Base-by-base conservation (phyloP, 2,113 vertebrate species). In the Ovibos moschatus region DNA sequence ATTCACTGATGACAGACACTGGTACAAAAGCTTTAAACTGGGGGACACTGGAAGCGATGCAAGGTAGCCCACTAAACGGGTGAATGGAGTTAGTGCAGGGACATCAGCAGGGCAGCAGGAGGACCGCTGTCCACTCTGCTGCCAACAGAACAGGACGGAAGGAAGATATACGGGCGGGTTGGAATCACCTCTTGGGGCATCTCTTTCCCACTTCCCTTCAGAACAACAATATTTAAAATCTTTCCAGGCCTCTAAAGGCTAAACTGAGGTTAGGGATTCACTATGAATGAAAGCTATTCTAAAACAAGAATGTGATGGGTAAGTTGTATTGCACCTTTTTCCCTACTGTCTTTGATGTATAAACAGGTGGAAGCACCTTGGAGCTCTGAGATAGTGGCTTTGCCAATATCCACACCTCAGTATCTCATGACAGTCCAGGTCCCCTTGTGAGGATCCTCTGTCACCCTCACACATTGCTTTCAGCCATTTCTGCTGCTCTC, bases 1-100 rank as follows among this genome's bases (percentile, higher is more conserved):
- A 90, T 21, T n/a, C 47, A 15, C 3, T 89, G 23, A 6, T 14
- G n/a, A n/a, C 45, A 50, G 45, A 23, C 45, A 28, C 40, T 40
- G 55, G 28, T 1, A n/a, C 8, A 55, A 2, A 40, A 16, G 36
- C 79, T 36, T 79, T 30, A 23, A 2, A 6, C 7, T 2, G 23
- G 47, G 28, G 40, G 21, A 25, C 36, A 11, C 27, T 7, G 23
- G 27, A 28, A 33, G 33, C 1, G 1, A n/a, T 14, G 67, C 14
- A 5, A 21, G 10, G 10, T 0, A 36, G 7, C 12, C 9, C 45
- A 6, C 10, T 21, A 10, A 15, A 27, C 7, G 11, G 23, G 45
- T 6, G 27, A 27, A 45, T 0, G 2, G 7, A 33, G 14, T 5
- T 0, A 33, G 8, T 0, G 12, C 3, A 0, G 1, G 21, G 25